Evolutionary conservation across 2,888 invertebrate genomes (phyloP).

Genomic region (Sclerodermus sp.): DNA sequence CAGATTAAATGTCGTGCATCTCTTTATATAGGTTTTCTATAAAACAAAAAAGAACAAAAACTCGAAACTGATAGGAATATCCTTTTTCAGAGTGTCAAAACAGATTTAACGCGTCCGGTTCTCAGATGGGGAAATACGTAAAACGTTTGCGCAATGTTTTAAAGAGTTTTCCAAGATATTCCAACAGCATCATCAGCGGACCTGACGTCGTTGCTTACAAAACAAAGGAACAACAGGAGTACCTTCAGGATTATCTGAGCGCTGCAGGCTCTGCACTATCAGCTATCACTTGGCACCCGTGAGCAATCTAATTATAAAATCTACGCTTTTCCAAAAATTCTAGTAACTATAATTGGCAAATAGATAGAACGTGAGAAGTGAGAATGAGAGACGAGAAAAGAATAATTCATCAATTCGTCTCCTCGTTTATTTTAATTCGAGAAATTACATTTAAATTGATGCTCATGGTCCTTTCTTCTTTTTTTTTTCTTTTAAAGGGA

Average conservation of each 20-base stretch:
- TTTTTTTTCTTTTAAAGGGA: too few species aligned
- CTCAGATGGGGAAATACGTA: slow-evolving; percentile 52
- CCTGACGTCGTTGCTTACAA: slow-evolving; percentile 55
- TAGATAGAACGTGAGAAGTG: too few species aligned
- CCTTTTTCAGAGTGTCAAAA: slow-evolving; percentile 44
- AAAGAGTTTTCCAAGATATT: slow-evolving; percentile 64
- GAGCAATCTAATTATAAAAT: slow-evolving; percentile 51
- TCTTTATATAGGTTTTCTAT: too few species aligned
- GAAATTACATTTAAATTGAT: too few species aligned
- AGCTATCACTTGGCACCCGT: slow-evolving; percentile 77
- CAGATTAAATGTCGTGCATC: slow-evolving; percentile 5
- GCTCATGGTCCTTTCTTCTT: too few species aligned
- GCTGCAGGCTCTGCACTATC: slow-evolving; percentile 64
- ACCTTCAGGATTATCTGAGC: slow-evolving; percentile 51
- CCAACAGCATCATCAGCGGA: slow-evolving; percentile 50
- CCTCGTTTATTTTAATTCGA: too few species aligned
- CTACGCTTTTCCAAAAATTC: slow-evolving; percentile 1
- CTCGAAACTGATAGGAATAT: slow-evolving; percentile 2
- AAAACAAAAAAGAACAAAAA: too few species aligned
- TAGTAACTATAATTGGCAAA: too few species aligned
- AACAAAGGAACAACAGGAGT: slow-evolving; percentile 46
- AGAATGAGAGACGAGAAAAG: too few species aligned
- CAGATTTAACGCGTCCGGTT: slow-evolving; percentile 43
- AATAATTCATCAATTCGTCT: too few species aligned
- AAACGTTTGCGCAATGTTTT: slow-evolving; percentile 64